Conservation (phyloP, 2,797 vertebrate genomes). For the Aeoliscus strigatus region DNA sequence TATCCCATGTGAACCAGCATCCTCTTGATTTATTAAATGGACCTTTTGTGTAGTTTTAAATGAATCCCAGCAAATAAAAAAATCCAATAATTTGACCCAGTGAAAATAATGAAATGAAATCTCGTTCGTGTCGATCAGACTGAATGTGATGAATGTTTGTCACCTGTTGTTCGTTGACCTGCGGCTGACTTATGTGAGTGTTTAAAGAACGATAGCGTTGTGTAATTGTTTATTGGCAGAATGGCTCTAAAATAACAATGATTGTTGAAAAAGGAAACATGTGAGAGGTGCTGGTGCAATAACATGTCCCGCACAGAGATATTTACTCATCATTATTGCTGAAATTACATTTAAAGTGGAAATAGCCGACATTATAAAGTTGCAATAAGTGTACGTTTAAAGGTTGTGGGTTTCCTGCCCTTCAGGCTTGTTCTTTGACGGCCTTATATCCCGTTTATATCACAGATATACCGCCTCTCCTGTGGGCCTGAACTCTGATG, state of each 20-base stretch:
- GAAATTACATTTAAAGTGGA: slow-evolving; percentile 46
- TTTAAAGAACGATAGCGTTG: slow-evolving; percentile 16
- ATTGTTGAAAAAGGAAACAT: slow-evolving; percentile 30
- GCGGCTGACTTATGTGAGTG: slow-evolving; percentile 17
- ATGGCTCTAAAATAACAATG: slow-evolving; percentile 35
- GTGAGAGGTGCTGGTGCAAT: slow-evolving; percentile 20
- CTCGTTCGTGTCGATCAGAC: not conserved
- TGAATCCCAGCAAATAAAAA: slow-evolving; percentile 1
- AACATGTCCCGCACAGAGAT: slow-evolving; percentile 4
- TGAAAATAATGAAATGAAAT: slow-evolving; percentile 1
- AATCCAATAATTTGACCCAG: not conserved
- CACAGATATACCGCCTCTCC: slow-evolving; percentile 47
- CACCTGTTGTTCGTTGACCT: slow-evolving; percentile 44
- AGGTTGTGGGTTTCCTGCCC: slow-evolving; percentile 48
- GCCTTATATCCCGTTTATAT: slow-evolving; percentile 58
- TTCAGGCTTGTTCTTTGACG: slow-evolving; percentile 42
- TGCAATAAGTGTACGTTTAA: slow-evolving; percentile 55
- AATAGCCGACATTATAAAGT: slow-evolving; percentile 49
- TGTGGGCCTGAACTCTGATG: slow-evolving; percentile 54
- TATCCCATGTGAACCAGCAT: not conserved
- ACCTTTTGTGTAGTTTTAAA: not conserved
- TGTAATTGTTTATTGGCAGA: slow-evolving; percentile 36
- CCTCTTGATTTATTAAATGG: not conserved
- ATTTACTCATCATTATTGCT: slow-evolving; percentile 43
- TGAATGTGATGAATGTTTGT: not conserved